phyloP scores from a whole-genome alignment of 2,797 vertebrate genomes.

The Columba guinea region DNA sequence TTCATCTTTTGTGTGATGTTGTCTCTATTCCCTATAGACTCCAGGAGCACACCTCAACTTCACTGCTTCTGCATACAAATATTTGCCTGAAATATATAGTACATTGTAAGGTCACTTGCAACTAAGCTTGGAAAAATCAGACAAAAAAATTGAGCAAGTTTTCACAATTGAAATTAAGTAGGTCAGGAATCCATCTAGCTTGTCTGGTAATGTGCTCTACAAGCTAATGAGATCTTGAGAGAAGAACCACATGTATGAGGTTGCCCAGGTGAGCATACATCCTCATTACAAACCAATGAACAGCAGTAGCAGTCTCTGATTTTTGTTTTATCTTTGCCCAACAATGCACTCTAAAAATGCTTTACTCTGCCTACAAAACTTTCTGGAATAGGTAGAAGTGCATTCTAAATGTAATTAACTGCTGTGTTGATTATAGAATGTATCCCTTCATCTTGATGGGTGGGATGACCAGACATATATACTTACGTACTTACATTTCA shows the following conservation, averaged over 20 bases:
- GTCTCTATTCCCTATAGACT: slow-evolving; percentile 44
- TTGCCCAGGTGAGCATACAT: slow-evolving; percentile 71
- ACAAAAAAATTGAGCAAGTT: slow-evolving; percentile 45
- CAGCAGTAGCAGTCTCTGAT: slow-evolving; percentile 27
- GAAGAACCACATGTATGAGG: slow-evolving; percentile 68
- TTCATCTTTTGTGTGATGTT: slow-evolving; percentile 66
- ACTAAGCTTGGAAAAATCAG: slow-evolving; percentile 56
- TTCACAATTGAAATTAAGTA: slow-evolving; percentile 69
- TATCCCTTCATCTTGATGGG: slow-evolving; percentile 66
- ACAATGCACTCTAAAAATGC: slow-evolving; percentile 18
- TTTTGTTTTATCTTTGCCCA: slow-evolving; percentile 66
- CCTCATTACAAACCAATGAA: slow-evolving; percentile 62
- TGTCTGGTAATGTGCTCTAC: slow-evolving; percentile 60
- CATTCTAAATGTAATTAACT: slow-evolving; percentile 57
- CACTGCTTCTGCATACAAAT: slow-evolving; percentile 35
- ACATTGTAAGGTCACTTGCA: slow-evolving; percentile 70
- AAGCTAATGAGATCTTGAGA: slow-evolving; percentile 74
- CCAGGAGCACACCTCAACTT: slow-evolving; percentile 25
- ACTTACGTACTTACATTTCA: slow-evolving; percentile 6
- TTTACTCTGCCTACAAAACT: slow-evolving; percentile 31
- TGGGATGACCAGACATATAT: slow-evolving; percentile 62
- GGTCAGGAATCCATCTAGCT: slow-evolving; percentile 67
- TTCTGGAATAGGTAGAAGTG: slow-evolving; percentile 37
- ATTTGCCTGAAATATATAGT: slow-evolving; percentile 63
- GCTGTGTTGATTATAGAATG: slow-evolving; percentile 35